Percentiles rank a stretch among this genome's conserved stretches.
Evolutionary conservation across 2,797 vertebrate species (phyloP).

Genomic region (Dicrostonyx torquatus): DNA sequence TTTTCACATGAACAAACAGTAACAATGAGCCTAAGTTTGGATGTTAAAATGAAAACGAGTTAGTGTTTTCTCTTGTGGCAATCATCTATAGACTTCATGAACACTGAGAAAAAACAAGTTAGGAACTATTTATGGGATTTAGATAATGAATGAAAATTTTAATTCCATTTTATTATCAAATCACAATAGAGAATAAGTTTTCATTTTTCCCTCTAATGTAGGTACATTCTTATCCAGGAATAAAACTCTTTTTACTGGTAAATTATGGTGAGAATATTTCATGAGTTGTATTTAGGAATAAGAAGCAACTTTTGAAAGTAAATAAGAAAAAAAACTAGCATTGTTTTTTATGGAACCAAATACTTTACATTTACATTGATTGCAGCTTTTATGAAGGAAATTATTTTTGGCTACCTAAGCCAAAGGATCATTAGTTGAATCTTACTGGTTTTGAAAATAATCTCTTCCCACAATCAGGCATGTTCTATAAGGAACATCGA

Average conservation of each 20-base stretch:
- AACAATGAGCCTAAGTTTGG: not conserved
- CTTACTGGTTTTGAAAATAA: not conserved
- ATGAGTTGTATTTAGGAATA: not conserved
- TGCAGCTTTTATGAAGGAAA: not conserved
- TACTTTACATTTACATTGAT: not conserved
- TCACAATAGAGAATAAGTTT: not conserved
- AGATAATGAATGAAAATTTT: not conserved
- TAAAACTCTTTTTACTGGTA: not conserved
- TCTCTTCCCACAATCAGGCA: not conserved
- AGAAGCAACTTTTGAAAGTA: not conserved
- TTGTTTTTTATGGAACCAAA: not conserved
- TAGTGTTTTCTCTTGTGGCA: not conserved
- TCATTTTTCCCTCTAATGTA: not conserved
- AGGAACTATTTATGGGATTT: not conserved
- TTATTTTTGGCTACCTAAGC: not conserved
- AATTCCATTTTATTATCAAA: not conserved
- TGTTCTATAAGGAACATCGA: not conserved
- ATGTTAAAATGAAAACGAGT: not conserved
- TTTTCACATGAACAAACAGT: not conserved
- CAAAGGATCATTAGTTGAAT: accelerated
- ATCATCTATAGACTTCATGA: not conserved
- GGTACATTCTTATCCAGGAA: not conserved
- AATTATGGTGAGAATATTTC: not conserved
- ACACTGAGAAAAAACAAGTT: accelerated
- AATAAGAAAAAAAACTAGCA: not conserved